A percentile compares a stretch with the other conserved stretches of the same genome.
phyloP scores from a whole-genome alignment of 2,113 vertebrate genomes.

The Burhinus oedicnemus region DNA sequence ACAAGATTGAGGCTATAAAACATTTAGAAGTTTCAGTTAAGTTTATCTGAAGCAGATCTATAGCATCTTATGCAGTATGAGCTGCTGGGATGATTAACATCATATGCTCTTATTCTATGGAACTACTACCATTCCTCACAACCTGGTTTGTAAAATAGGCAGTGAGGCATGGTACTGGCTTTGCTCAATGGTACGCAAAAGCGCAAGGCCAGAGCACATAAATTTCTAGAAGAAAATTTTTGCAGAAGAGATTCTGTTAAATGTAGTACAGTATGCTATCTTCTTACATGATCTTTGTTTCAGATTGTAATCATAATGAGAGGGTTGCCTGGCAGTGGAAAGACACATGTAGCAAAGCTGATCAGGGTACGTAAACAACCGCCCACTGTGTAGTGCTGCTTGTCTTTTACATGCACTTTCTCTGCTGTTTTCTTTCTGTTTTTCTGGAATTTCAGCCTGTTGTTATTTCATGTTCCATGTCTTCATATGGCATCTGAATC shows the following conservation, averaged over 20 bases:
- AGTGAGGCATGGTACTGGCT: not conserved
- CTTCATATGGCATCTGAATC: not conserved
- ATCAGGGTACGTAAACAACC: slow-evolving; percentile 85
- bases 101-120: not conserved
- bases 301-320: slow-evolving; percentile 99
- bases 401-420: not conserved
- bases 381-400: not conserved
- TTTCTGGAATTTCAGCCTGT: not conserved
- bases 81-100: not conserved
- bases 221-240: not conserved
- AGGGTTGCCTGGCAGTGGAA: slow-evolving; percentile 96
- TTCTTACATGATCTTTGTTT: slow-evolving; percentile 42
- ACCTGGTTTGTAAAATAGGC: not conserved
- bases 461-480: not conserved
- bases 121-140: not conserved
- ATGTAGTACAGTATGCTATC: not conserved
- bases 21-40: not conserved
- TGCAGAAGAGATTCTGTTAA: not conserved
- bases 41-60: not conserved
- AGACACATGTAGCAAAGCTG: slow-evolving; percentile 98
- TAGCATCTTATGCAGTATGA: not conserved
- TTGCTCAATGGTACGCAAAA: not conserved
- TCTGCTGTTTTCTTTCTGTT: not conserved
- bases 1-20: not conserved
- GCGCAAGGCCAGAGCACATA: not conserved